phyloP scores from a whole-genome alignment of 1,140 invertebrate species.

The Tribolium castaneum region DNA sequence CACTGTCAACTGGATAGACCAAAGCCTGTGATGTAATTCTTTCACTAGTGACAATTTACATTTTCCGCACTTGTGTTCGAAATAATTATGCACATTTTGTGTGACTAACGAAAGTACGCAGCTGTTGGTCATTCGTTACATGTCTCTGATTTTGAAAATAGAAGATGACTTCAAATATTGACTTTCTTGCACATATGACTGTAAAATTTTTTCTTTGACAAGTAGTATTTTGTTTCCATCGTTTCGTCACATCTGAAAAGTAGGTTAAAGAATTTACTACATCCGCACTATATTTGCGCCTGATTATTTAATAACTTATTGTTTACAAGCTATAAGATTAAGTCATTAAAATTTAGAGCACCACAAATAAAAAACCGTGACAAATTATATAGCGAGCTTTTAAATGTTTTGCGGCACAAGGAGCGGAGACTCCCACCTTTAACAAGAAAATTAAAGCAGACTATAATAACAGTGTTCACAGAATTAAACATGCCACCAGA shows the following conservation, averaged over 20 bases:
- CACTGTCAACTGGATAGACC: too few species aligned
- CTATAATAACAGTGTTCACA: not conserved
- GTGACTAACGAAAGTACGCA: too few species aligned
- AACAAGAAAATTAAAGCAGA: conserved; percentile 2
- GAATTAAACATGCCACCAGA: too few species aligned
- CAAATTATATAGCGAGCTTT: conserved; percentile 5
- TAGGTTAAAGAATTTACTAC: conserved; percentile 32
- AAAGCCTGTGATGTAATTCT: too few species aligned
- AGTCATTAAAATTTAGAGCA: conserved; percentile 12
- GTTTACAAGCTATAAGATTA: conserved; percentile 19
- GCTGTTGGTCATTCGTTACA: not conserved
- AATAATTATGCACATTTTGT: not conserved
- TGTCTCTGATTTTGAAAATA: not conserved
- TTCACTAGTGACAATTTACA: not conserved
- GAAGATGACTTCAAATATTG: conserved; percentile 6
- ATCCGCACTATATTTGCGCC: not conserved
- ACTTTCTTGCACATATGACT: not conserved
- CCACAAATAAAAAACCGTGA: not conserved
- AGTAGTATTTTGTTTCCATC: conserved; percentile 20
- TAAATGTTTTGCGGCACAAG: not conserved
- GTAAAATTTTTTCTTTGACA: conserved; percentile 16
- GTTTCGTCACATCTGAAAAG: not conserved
- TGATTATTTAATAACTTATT: conserved; percentile 25
- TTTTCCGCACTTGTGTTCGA: not conserved
- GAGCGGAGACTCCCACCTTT: not conserved